Conservation (phyloP, 2,888 invertebrate genomes). For the Kuschelorhynchus macadamiae region DNA sequence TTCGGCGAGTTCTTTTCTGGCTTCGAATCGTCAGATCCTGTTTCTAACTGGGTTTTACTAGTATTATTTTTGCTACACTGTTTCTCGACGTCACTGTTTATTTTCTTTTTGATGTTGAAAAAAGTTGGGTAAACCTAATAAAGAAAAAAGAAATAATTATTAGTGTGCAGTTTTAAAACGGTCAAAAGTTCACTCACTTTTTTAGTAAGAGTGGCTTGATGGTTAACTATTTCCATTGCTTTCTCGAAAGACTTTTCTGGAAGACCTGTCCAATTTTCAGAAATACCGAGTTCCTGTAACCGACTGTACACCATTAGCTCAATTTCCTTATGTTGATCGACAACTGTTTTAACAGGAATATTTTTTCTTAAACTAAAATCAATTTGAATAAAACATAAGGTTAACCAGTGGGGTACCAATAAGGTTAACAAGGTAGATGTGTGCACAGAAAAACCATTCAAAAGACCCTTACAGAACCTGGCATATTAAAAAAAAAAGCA, state of each 20-base stretch:
- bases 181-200: slow-evolving; percentile 71
- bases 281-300: slow-evolving; percentile 74
- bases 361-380: slow-evolving; percentile 45
- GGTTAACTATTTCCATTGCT: slow-evolving; percentile 72
- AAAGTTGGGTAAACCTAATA: slow-evolving; percentile 50
- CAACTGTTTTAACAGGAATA: slow-evolving; percentile 38
- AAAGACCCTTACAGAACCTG: too few species aligned
- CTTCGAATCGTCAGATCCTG: not conserved
- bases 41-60: slow-evolving; percentile 23
- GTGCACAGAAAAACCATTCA: too few species aligned
- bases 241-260: slow-evolving; percentile 73
- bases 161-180: too few species aligned
- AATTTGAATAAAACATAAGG: too few species aligned
- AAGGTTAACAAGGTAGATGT: too few species aligned
- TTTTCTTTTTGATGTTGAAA: slow-evolving; percentile 36
- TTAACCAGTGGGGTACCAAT: too few species aligned
- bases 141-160: too few species aligned
- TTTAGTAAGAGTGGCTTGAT: slow-evolving; percentile 72
- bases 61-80: slow-evolving; percentile 18
- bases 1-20: slow-evolving; percentile 17
- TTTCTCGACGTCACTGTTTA: slow-evolving; percentile 40
- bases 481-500: too few species aligned
- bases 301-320: slow-evolving; percentile 69
- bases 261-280: slow-evolving; percentile 75
- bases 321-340: slow-evolving; percentile 44